These are phyloP conservation scores for Alentia gelatinosa DNA, from an alignment of 2,888 invertebrate species.

Conservation along the genomic window DNA sequence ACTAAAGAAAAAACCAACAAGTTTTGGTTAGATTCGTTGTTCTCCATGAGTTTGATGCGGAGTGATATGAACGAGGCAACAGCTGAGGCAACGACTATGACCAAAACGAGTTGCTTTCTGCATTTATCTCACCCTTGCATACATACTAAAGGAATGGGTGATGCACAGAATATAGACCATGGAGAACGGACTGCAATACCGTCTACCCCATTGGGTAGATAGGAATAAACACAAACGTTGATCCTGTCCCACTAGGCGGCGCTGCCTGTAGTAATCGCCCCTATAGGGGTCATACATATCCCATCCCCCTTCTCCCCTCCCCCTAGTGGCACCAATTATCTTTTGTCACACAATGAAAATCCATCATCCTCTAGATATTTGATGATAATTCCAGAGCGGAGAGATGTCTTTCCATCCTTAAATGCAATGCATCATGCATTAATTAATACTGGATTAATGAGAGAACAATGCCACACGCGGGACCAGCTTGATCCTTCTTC, in stretches of 20 bases:
- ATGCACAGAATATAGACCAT: too few relatives aligned
- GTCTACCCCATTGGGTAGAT: too few relatives aligned
- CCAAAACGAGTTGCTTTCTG: too few relatives aligned
- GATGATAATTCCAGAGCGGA: neutral
- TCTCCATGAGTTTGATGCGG: too few relatives aligned
- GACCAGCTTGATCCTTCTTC: neutral
- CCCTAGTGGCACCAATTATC: neutral
- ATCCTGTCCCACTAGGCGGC: neutral
- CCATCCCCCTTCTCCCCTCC: neutral
- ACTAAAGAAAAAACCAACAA: too few relatives aligned
- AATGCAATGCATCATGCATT: neutral
- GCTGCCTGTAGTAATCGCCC: neutral
- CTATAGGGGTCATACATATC: neutral
- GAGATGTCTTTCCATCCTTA: neutral
- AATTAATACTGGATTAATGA: neutral
- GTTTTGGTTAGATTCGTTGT: too few relatives aligned
- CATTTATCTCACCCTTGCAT: too few relatives aligned
- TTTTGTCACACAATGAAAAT: neutral
- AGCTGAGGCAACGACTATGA: too few relatives aligned
- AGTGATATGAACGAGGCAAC: too few relatives aligned
- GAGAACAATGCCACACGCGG: neutral
- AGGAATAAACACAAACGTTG: too few relatives aligned
- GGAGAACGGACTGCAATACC: too few relatives aligned
- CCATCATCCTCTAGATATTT: neutral
- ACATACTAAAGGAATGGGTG: too few relatives aligned